phyloP scores from a whole-genome alignment of 2,888 invertebrate species.

The Pollenia labialis region DNA sequence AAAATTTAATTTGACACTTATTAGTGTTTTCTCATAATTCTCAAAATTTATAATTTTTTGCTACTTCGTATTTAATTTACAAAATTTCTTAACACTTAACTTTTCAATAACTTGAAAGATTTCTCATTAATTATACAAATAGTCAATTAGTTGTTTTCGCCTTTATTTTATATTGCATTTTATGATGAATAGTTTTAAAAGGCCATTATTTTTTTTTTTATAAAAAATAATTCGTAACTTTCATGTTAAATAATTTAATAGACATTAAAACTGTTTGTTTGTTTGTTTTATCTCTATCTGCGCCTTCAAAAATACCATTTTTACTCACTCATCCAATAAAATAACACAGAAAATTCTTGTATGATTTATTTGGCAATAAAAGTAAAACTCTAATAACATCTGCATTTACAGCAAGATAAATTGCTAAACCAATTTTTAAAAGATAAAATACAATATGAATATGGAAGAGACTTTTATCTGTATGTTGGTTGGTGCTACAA shows the following conservation, averaged over 20 bases:
- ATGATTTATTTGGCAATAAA: conserved; percentile 71
- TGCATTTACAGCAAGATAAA: conserved; percentile 66
- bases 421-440: conserved; percentile 68
- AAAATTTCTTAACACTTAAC: not conserved
- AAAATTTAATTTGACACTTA: no score
- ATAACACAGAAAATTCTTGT: conserved; percentile 31
- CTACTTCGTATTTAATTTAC: not conserved
- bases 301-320: conserved; percentile 3
- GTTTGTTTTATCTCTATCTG: not conserved
- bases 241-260: not conserved
- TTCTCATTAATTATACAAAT: conserved; percentile 3
- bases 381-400: conserved; percentile 65
- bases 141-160: not conserved
- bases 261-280: conserved; percentile 2
- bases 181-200: not conserved
- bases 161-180: no score
- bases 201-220: not conserved
- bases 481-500: not conserved
- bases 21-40: no score
- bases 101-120: not conserved
- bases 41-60: no score
- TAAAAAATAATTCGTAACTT: not conserved
- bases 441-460: conserved; percentile 49
- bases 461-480: conserved; percentile 27
- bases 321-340: conserved; percentile 37